These are phyloP conservation scores for Dipodomys stephensi DNA, from an alignment of 2,113 vertebrate genomes.

Conservation along the genomic window DNA sequence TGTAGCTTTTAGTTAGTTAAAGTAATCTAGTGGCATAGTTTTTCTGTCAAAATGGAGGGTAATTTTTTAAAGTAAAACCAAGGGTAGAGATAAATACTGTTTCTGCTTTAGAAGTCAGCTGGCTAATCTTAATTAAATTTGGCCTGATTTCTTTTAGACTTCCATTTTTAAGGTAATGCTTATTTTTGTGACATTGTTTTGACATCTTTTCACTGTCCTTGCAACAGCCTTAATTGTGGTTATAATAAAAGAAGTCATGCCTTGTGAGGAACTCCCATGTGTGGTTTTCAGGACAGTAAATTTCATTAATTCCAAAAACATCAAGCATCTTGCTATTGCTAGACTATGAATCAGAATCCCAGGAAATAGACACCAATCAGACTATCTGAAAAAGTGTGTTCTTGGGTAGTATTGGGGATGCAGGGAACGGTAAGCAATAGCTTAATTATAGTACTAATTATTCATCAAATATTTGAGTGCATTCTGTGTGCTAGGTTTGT, in stretches of 20 bases:
- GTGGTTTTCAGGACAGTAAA: background rate
- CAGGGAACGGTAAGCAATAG: background rate
- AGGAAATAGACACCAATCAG: background rate
- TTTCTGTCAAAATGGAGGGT: constrained; percentile 13
- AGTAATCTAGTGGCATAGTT: background rate
- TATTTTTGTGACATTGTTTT: background rate
- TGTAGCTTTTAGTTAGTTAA: constrained; percentile 15
- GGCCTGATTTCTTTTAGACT: too few relatives aligned
- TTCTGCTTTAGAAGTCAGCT: too few relatives aligned
- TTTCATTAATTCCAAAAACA: background rate
- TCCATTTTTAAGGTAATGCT: background rate
- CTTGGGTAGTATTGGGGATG: background rate
- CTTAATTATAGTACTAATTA: background rate
- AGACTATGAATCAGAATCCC: background rate
- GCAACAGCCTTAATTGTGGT: background rate
- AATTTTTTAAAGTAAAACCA: too few relatives aligned
- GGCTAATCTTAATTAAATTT: too few relatives aligned
- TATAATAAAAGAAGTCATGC: background rate
- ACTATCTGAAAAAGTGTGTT: background rate
- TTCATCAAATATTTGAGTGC: background rate
- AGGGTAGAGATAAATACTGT: too few relatives aligned
- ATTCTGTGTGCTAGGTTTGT: background rate
- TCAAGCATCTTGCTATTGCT: background rate
- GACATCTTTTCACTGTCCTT: background rate
- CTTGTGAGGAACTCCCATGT: background rate